Conservation (phyloP, 2,797 vertebrate genomes). For the Enteromius unitaeniatus region DNA sequence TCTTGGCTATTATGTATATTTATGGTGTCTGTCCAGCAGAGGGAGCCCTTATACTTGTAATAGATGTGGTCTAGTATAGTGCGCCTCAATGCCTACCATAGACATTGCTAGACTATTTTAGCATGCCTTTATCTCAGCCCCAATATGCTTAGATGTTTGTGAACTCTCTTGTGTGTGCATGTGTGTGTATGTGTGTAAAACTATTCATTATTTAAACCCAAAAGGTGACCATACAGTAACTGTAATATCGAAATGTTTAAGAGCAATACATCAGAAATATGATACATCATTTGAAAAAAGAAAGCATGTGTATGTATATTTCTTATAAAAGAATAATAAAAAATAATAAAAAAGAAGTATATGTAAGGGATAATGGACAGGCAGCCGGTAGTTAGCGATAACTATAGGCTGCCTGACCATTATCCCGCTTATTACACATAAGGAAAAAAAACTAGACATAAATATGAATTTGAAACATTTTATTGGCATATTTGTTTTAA, state of each 20-base stretch:
- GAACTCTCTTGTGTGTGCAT: neutral
- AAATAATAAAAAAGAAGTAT: too few species aligned
- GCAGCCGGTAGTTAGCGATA: too few species aligned
- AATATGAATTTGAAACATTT: too few species aligned
- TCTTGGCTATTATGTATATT: neutral
- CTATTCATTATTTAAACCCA: neutral
- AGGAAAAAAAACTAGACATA: too few species aligned
- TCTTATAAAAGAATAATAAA: too few species aligned
- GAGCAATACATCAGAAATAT: neutral
- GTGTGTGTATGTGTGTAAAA: too few species aligned
- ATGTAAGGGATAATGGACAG: too few species aligned
- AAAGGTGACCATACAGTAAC: too few species aligned
- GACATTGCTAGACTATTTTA: neutral
- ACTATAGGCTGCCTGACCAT: too few species aligned
- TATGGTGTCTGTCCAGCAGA: constrained; percentile 47
- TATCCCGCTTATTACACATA: too few species aligned
- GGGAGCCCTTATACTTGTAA: constrained; percentile 51
- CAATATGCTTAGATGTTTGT: neutral
- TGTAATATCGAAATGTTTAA: neutral
- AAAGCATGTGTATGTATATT: neutral
- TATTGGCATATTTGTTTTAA: too few species aligned
- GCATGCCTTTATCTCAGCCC: neutral
- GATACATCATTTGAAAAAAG: neutral
- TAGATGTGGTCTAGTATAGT: neutral
- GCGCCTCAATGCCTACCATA: neutral